Conservation (phyloP, 2,888 invertebrate species). For the Pachliopta kotzebuea region DNA sequence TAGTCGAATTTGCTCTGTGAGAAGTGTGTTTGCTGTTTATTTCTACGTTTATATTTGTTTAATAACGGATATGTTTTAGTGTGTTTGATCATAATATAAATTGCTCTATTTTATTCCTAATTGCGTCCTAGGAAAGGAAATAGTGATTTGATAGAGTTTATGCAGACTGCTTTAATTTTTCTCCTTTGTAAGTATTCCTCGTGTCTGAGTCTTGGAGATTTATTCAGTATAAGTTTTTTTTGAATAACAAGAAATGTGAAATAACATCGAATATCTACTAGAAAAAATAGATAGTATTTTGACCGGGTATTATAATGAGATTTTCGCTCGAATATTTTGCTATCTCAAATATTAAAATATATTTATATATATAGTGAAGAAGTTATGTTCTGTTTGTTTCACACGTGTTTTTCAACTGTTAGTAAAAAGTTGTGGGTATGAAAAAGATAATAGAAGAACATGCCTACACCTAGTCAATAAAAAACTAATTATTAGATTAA, state of each 20-base stretch:
- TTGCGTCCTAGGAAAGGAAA: no score
- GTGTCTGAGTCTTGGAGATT: no score
- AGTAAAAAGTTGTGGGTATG: background rate
- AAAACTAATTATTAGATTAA: background rate
- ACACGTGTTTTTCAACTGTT: background rate
- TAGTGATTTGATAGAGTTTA: no score
- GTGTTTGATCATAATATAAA: background rate
- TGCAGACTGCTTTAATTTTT: no score
- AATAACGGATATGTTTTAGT: background rate
- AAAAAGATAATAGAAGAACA: background rate
- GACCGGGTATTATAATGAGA: background rate
- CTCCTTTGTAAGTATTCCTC: no score
- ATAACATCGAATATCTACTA: background rate
- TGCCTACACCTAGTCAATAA: constrained; percentile 14
- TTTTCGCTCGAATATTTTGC: constrained; percentile 12
- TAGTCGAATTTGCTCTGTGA: constrained; percentile 1
- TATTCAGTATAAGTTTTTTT: no score
- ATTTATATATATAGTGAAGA: background rate
- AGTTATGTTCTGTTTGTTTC: background rate
- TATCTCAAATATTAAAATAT: background rate
- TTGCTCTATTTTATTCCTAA: background rate
- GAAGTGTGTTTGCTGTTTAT: background rate
- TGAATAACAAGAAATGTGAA: background rate
- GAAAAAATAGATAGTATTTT: background rate
- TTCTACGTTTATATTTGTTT: background rate